phyloP scores from a whole-genome alignment of 2,888 invertebrate species.

The Penaeus monodon region DNA sequence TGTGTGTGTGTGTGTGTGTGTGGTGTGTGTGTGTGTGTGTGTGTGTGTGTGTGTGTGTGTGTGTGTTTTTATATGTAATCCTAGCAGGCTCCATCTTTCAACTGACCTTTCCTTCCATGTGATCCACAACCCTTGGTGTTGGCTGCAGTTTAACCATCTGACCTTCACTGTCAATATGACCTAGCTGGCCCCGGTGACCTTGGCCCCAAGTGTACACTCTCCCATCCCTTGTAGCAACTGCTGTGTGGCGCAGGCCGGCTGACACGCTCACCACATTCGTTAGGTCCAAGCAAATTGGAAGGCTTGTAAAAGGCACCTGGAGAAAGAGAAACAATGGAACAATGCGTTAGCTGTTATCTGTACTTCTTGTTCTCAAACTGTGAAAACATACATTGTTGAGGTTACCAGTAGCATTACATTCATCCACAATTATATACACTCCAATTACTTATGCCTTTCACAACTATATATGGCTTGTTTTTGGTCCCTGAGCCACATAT shows the following conservation, averaged over 20 bases:
- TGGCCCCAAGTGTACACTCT: conserved; percentile 64
- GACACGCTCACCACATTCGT: conserved; percentile 61
- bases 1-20: too few relatives aligned
- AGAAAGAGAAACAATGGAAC: neutral
- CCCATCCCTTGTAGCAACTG: conserved; percentile 61
- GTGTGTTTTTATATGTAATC: too few relatives aligned
- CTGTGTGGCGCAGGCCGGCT: conserved; percentile 63
- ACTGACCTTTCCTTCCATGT: conserved; percentile 58
- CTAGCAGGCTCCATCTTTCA: neutral
- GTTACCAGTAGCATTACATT: too few relatives aligned
- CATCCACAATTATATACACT: too few relatives aligned
- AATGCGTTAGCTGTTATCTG: neutral
- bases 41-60: too few relatives aligned
- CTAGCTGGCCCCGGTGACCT: conserved; percentile 63
- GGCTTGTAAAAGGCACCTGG: conserved; percentile 64
- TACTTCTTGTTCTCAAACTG: neutral
- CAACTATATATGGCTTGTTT: too few relatives aligned
- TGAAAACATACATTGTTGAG: too few relatives aligned
- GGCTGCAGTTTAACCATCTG: conserved; percentile 59
- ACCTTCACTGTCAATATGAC: conserved; percentile 61
- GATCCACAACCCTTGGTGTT: conserved; percentile 54
- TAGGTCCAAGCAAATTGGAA: conserved; percentile 63
- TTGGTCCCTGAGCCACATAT: too few relatives aligned
- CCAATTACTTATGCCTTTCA: too few relatives aligned
- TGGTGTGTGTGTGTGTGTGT: too few relatives aligned